Evolutionary conservation across 2,797 vertebrate genomes (phyloP), one percentile per base, ranked within the genome.

Genomic region (Sebastes umbrosus): DNA sequence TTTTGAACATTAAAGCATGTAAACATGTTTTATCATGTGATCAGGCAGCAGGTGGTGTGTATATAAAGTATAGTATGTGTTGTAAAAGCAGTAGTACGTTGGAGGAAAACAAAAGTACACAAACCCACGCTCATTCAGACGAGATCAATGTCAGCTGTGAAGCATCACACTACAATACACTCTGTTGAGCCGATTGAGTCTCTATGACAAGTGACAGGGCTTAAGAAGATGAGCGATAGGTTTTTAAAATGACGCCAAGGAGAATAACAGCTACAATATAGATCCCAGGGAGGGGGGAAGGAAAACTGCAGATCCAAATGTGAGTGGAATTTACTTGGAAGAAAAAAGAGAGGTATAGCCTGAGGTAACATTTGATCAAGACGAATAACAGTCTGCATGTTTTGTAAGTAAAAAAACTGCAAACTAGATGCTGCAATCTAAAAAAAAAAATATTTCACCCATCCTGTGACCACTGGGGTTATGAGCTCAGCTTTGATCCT

Each of bases 141-240:
- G 54, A 72, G 63, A 80, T 86, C 63, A 73, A 22, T 79, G 81
- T 76, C 75, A 71, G 63, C 62, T 24, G 4, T 52, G 80, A 86
- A 67, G 71, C 59, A 63, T 71, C 54, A 22, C 62, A 29, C 76
- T 64, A 20, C 63, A 75, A 70, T 31, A 68, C 72, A 75, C 71
- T 79, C 71, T 11, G 46, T 4, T 57, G 79, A 86, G 81, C 22
- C 5, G n/a, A 79, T 14, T 46, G 50, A 77, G 70, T 64, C n/a
- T 79, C 50, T n/a, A 25, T 73, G 74, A 78, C 72, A 64, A 83
- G 78, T 69, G 84, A 84, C 85, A 71, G 77, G 46, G 69, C 75
- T 79, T 69, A 79, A 62, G 75, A 81, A 81, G 74, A 87, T 10
- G 58, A 87, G 69, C 20, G 27, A 82, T 77, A 8, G 24, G 6